Conservation (phyloP, 2,797 vertebrate species). For the Delichon dasypus region DNA sequence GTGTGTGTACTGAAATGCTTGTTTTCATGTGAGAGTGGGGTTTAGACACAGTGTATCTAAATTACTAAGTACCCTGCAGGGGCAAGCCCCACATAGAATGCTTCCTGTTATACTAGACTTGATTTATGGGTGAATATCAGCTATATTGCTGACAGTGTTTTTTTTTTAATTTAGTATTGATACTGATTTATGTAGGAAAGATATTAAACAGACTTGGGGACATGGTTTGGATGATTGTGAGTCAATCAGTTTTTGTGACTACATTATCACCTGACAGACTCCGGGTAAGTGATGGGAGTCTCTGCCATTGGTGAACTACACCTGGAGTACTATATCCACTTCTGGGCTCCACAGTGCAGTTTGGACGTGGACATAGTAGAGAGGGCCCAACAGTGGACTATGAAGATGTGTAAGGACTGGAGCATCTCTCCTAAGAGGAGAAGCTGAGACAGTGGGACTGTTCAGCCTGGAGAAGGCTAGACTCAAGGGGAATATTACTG, state of each 20-base stretch:
- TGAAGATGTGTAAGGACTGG: background rate
- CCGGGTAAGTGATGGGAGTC: background rate
- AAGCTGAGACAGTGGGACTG: background rate
- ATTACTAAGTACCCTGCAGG: background rate
- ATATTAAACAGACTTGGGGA: background rate
- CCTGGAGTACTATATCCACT: background rate
- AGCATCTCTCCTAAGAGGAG: background rate
- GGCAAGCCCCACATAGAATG: background rate
- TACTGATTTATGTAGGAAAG: background rate
- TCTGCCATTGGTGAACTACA: background rate
- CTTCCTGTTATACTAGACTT: background rate
- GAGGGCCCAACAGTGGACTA: fast-evolving
- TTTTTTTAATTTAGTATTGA: background rate
- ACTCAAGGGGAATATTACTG: background rate
- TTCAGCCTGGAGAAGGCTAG: background rate
- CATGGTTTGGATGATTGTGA: background rate
- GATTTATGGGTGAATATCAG: background rate
- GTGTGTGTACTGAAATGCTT: background rate
- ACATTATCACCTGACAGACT: background rate
- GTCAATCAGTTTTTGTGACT: background rate
- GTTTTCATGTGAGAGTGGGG: background rate
- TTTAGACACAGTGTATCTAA: background rate
- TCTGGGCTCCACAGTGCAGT: background rate
- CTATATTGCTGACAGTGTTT: background rate
- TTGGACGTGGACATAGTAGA: background rate